Conservation (phyloP, 2,888 invertebrate species). For the Neoitamus cyanurus region DNA sequence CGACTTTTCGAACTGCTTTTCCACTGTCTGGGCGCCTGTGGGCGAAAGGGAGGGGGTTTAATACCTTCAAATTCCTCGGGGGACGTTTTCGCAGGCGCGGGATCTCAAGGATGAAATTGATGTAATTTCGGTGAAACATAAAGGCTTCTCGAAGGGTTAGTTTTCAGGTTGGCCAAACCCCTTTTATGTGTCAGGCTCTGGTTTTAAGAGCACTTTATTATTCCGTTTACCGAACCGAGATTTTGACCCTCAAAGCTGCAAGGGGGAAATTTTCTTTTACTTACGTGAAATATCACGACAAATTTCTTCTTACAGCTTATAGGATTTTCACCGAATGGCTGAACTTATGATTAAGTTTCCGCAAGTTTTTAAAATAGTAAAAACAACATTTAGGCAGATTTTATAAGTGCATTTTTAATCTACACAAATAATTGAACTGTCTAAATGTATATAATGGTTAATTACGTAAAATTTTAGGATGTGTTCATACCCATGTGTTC, state of each 20-base stretch:
- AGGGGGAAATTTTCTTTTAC: background rate
- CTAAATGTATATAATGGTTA: too few relatives aligned
- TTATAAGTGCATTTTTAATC: too few relatives aligned
- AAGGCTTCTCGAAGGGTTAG: slow-evolving; percentile 28
- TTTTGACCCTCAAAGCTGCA: background rate
- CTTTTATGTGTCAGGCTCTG: slow-evolving; percentile 3
- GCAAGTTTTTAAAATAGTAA: background rate
- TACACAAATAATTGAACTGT: too few relatives aligned
- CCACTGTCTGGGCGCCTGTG: background rate
- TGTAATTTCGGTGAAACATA: slow-evolving; percentile 13
- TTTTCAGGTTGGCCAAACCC: slow-evolving; percentile 14
- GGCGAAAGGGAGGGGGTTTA: background rate
- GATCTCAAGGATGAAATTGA: slow-evolving; percentile 25
- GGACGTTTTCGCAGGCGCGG: background rate
- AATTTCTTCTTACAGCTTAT: background rate
- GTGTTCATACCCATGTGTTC: too few relatives aligned
- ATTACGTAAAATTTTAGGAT: too few relatives aligned
- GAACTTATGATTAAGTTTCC: background rate
- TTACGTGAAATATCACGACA: background rate
- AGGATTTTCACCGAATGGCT: background rate
- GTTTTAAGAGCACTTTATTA: background rate
- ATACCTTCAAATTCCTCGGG: slow-evolving; percentile 9
- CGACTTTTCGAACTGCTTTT: background rate
- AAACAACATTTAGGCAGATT: background rate
- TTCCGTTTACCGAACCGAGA: background rate